Conservation (phyloP, 2,888 invertebrate genomes). For the Odontocolon sp. region DNA sequence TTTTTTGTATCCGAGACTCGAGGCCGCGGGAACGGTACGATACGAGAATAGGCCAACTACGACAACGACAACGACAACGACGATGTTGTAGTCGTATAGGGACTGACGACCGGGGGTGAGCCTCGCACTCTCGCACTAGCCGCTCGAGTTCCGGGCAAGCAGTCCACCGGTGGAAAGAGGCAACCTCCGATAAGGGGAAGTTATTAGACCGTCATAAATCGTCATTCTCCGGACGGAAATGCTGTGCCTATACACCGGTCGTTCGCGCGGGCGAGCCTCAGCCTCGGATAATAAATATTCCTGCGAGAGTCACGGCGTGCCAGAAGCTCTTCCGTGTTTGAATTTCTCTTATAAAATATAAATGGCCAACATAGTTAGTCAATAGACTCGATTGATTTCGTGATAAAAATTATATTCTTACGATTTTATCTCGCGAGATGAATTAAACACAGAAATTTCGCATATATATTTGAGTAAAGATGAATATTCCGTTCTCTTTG, state of each 20-base stretch:
- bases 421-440: slow-evolving; percentile 40
- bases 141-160: slow-evolving; percentile 28
- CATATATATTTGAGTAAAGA: background rate
- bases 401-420: slow-evolving; percentile 57
- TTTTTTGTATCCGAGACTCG: slow-evolving; percentile 25
- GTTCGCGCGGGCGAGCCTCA: slow-evolving; percentile 38
- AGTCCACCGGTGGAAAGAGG: slow-evolving; percentile 49
- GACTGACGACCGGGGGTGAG: slow-evolving; percentile 30
- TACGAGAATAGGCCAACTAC: slow-evolving; percentile 36
- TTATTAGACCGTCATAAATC: slow-evolving; percentile 65
- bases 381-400: slow-evolving; percentile 52
- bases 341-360: background rate
- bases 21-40: slow-evolving; percentile 26
- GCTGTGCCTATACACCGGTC: slow-evolving; percentile 53
- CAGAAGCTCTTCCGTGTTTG: slow-evolving; percentile 18
- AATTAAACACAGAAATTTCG: slow-evolving; percentile 40
- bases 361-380: slow-evolving; percentile 48
- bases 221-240: slow-evolving; percentile 63
- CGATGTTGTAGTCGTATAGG: slow-evolving; percentile 1
- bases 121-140: background rate
- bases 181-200: slow-evolving; percentile 62
- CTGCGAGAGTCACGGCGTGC: slow-evolving; percentile 30
- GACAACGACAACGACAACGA: background rate
- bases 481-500: background rate
- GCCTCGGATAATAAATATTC: slow-evolving; percentile 62